Conservation (phyloP, 2,888 invertebrate genomes). For the Cremastinae sp. region DNA sequence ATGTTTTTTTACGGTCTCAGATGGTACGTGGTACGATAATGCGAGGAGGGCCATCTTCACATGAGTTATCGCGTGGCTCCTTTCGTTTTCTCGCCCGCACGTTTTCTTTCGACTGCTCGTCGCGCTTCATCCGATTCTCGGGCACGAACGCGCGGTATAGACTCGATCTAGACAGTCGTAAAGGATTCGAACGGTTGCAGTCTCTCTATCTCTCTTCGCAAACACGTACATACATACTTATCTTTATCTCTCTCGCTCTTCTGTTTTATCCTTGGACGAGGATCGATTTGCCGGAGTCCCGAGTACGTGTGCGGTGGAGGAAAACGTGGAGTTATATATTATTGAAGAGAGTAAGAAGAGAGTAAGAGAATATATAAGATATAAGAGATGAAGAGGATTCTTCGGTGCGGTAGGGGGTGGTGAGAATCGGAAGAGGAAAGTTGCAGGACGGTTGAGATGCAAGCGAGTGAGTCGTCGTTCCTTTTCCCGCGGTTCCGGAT, state of each 20-base stretch:
- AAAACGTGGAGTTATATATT: slow-evolving; percentile 61
- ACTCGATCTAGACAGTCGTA: slow-evolving; percentile 59
- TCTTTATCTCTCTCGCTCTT: slow-evolving; percentile 9
- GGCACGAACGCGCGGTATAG: slow-evolving; percentile 31
- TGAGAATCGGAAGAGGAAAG: slow-evolving; percentile 24
- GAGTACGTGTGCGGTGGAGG: slow-evolving; percentile 61
- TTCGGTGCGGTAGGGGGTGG: neutral
- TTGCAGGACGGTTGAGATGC: slow-evolving; percentile 48
- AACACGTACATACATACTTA: no score
- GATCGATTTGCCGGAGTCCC: slow-evolving; percentile 56
- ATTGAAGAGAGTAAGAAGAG: slow-evolving; percentile 25
- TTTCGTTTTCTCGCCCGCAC: slow-evolving; percentile 30
- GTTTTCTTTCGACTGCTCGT: slow-evolving; percentile 41
- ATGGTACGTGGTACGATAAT: slow-evolving; percentile 36
- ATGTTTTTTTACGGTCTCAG: slow-evolving; percentile 20
- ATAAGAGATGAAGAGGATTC: slow-evolving; percentile 36
- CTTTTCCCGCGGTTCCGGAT: slow-evolving; percentile 44
- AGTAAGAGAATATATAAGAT: slow-evolving; percentile 40
- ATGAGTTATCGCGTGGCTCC: slow-evolving; percentile 38
- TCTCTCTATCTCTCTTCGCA: slow-evolving; percentile 21
- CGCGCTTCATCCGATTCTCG: slow-evolving; percentile 48
- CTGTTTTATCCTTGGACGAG: slow-evolving; percentile 58
- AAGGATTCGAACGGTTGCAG: slow-evolving; percentile 50
- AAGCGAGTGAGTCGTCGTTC: slow-evolving; percentile 60
- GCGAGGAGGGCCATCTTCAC: slow-evolving; percentile 32